Conservation (phyloP, 2,113 vertebrate species). For the Anser cygnoides region DNA sequence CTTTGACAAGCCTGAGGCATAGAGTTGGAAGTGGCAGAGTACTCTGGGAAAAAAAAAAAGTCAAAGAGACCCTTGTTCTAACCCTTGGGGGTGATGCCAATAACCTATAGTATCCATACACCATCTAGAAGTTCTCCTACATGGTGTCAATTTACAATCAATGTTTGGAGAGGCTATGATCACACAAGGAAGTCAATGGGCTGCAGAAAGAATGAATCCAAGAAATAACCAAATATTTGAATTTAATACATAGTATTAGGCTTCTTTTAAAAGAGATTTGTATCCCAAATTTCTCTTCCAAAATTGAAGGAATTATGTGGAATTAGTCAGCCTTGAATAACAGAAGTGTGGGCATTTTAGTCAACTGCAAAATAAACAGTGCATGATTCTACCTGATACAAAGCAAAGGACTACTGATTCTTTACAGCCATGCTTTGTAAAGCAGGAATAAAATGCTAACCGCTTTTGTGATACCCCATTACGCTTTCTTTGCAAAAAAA, state of each 20-base stretch:
- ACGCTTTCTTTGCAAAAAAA: background rate
- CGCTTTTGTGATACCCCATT: background rate
- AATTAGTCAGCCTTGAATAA: background rate
- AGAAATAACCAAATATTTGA: background rate
- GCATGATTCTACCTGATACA: background rate
- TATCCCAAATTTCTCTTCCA: background rate
- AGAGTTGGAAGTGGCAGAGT: background rate
- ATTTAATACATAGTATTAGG: background rate
- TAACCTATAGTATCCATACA: background rate
- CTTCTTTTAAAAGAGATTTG: background rate
- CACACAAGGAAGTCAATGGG: background rate
- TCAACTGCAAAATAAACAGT: background rate
- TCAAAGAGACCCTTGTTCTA: background rate
- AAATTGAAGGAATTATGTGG: background rate
- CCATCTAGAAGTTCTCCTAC: background rate
- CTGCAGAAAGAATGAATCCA: background rate
- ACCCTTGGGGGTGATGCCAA: background rate
- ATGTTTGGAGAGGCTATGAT: background rate
- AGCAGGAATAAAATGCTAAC: background rate
- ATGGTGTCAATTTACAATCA: background rate
- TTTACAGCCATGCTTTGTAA: background rate
- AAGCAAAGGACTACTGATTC: background rate
- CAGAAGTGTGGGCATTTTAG: background rate
- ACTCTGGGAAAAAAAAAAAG: background rate
- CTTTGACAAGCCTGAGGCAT: background rate